These are phyloP conservation scores for Danio tinwini DNA, from an alignment of 2,797 vertebrate genomes.

Conservation along the genomic window DNA sequence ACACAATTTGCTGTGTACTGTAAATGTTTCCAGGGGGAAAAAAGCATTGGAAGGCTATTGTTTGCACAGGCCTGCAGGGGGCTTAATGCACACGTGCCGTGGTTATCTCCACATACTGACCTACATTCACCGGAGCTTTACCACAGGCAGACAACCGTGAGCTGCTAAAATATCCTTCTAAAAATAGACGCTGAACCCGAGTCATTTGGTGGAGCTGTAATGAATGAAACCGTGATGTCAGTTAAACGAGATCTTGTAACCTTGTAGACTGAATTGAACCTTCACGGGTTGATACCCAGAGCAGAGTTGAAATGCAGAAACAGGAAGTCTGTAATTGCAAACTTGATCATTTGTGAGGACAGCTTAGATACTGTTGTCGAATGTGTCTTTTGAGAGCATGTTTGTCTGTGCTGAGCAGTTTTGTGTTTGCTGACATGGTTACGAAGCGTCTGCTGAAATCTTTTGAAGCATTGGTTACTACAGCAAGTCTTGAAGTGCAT, in stretches of 20 bases:
- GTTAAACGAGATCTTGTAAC: conserved; percentile 36
- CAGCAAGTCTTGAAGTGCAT: background rate
- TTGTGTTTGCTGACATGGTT: background rate
- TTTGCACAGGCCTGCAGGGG: conserved; percentile 36
- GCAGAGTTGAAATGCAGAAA: conserved; percentile 1
- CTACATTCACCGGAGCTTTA: conserved; percentile 57
- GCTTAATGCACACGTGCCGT: conserved; percentile 34
- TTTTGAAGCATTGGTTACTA: background rate
- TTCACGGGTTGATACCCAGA: background rate
- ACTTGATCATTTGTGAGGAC: conserved; percentile 2
- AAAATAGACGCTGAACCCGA: conserved; percentile 20
- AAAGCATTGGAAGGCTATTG: conserved; percentile 20
- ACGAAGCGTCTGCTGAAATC: background rate
- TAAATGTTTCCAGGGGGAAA: background rate
- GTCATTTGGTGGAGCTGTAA: conserved; percentile 30
- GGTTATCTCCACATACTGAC: conserved; percentile 53
- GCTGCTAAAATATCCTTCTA: conserved; percentile 42
- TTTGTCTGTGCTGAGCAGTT: background rate
- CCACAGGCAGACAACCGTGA: conserved; percentile 38
- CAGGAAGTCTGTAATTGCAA: conserved; percentile 21
- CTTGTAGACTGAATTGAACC: conserved; percentile 11
- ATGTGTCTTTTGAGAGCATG: conserved; percentile 21
- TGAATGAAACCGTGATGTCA: conserved; percentile 35
- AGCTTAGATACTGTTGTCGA: background rate
- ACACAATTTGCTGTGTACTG: background rate